Conservation (phyloP, 1,140 invertebrate genomes). For the Pectinophora gossypiella region DNA sequence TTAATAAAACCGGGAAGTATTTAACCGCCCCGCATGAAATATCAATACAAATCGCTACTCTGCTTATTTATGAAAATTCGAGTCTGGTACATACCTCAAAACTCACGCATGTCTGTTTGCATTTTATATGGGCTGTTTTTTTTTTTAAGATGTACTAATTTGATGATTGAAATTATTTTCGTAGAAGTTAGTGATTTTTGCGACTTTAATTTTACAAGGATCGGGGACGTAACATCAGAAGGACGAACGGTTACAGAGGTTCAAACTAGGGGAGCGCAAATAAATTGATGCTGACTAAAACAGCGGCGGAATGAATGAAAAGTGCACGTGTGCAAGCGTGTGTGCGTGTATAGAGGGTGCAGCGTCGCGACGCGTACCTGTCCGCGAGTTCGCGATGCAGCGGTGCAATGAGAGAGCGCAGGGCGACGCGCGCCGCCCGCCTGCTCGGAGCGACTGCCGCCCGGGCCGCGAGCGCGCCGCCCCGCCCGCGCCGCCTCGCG, state of each 20-base stretch:
- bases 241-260: not conserved
- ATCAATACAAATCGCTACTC: too few species aligned
- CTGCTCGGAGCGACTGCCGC: slow-evolving; percentile 62
- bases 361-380: slow-evolving; percentile 36
- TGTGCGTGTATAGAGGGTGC: slow-evolving; percentile 23
- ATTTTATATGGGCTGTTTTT: too few species aligned
- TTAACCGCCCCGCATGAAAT: too few species aligned
- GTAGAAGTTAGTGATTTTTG: too few species aligned
- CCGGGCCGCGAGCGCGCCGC: slow-evolving; percentile 54
- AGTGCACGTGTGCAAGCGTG: slow-evolving; percentile 34
- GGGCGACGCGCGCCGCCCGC: slow-evolving; percentile 57
- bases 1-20: too few species aligned
- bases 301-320: slow-evolving; percentile 45
- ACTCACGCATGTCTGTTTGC: slow-evolving; percentile 22
- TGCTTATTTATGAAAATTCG: not conserved
- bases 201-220: too few species aligned
- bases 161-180: too few species aligned
- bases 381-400: slow-evolving; percentile 40
- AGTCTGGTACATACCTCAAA: not conserved
- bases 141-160: too few species aligned
- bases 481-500: slow-evolving; percentile 27
- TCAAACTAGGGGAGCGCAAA: not conserved
- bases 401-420: slow-evolving; percentile 32
- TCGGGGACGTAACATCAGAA: not conserved
- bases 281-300: slow-evolving; percentile 10